Conservation (phyloP, 2,113 vertebrate genomes). For the Gobius niger region DNA sequence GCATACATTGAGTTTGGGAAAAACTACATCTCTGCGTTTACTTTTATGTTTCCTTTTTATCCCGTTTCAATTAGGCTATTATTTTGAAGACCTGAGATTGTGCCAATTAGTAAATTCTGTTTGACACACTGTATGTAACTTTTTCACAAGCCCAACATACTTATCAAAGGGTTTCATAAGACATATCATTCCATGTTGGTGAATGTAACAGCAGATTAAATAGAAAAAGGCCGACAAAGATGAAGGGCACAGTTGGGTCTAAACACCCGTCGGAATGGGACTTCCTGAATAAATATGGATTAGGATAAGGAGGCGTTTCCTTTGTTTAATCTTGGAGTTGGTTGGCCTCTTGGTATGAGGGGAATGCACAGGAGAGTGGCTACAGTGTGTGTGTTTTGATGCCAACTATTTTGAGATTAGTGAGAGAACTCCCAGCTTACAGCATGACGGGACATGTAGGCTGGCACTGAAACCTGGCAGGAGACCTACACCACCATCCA, state of each 20-base stretch:
- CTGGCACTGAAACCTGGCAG: conserved; percentile 17
- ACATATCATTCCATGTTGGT: not conserved
- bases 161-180: not conserved
- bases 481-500: not conserved
- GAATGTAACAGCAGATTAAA: too few relatives aligned
- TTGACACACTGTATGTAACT: too few relatives aligned
- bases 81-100: too few relatives aligned
- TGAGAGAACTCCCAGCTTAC: conserved; percentile 23
- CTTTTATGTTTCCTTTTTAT: too few relatives aligned
- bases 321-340: conserved; percentile 52
- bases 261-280: not conserved
- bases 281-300: conserved; percentile 24
- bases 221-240: not conserved
- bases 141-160: too few relatives aligned
- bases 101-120: too few relatives aligned
- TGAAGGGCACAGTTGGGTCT: not conserved
- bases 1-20: too few relatives aligned
- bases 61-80: too few relatives aligned
- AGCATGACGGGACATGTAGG: conserved; percentile 52
- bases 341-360: conserved; percentile 39
- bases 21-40: too few relatives aligned
- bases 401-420: conserved; percentile 47
- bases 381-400: conserved; percentile 27
- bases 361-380: conserved; percentile 45
- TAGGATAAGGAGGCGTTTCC: conserved; percentile 19